Conservation (phyloP, 2,888 invertebrate species). For the Andrena haemorrhoa region DNA sequence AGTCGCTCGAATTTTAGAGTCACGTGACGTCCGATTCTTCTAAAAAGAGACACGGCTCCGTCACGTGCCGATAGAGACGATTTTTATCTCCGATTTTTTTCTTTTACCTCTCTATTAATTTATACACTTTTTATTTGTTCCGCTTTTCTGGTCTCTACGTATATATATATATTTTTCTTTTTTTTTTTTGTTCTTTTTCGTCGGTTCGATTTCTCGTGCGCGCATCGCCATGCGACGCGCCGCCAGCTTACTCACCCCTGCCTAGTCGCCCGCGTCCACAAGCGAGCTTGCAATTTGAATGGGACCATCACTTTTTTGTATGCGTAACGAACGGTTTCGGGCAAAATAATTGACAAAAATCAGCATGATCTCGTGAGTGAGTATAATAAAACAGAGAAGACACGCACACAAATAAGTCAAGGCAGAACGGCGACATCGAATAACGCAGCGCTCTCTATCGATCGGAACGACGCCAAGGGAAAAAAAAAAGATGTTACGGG, state of each 20-base stretch:
- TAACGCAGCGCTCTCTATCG: slow-evolving; percentile 49
- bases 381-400: slow-evolving; percentile 52
- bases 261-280: slow-evolving; percentile 78
- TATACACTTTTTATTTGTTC: slow-evolving; percentile 25
- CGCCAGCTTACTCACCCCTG: slow-evolving; percentile 84
- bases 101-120: slow-evolving; percentile 32
- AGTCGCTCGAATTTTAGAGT: slow-evolving; percentile 72
- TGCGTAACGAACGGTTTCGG: slow-evolving; percentile 75
- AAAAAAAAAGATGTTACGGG: not conserved
- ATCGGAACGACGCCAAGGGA: slow-evolving; percentile 27
- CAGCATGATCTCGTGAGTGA: slow-evolving; percentile 81
- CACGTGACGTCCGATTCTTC: slow-evolving; percentile 73
- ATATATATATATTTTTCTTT: slow-evolving; percentile 21
- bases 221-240: slow-evolving; percentile 80
- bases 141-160: slow-evolving; percentile 25
- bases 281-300: slow-evolving; percentile 79
- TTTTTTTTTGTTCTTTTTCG: slow-evolving; percentile 37
- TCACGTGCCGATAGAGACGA: slow-evolving; percentile 70
- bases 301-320: slow-evolving; percentile 72
- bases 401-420: slow-evolving; percentile 74
- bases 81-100: slow-evolving; percentile 35
- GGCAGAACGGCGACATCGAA: slow-evolving; percentile 48
- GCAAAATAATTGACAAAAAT: slow-evolving; percentile 82
- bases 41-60: slow-evolving; percentile 58
- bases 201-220: slow-evolving; percentile 15